Percentiles rank a stretch among this genome's conserved stretches.
Conservation (phyloP, 2,113 vertebrate genomes). For the Dromiciops gliroides region DNA sequence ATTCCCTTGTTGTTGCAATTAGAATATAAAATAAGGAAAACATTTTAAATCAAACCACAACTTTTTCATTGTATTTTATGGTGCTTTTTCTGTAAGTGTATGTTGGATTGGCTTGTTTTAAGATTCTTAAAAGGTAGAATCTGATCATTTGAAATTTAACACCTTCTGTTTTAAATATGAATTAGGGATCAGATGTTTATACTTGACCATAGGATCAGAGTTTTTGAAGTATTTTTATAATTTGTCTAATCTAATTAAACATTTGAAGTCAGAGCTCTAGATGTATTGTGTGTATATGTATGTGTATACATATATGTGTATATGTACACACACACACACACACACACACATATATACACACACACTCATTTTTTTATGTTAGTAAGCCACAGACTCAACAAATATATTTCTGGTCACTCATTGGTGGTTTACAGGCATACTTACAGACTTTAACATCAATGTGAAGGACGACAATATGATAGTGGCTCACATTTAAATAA, state of each 20-base stretch:
- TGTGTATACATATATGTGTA: background rate
- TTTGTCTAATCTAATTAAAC: background rate
- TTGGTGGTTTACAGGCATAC: too few relatives aligned
- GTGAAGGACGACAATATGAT: too few relatives aligned
- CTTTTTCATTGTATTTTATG: conserved; percentile 11
- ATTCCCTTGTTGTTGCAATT: conserved; percentile 1
- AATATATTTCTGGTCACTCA: too few relatives aligned
- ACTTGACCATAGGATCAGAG: background rate
- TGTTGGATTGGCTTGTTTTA: conserved; percentile 28
- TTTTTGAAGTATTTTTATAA: background rate
- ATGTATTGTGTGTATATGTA: background rate
- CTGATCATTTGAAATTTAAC: conserved; percentile 48
- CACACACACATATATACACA: too few relatives aligned
- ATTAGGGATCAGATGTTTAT: background rate
- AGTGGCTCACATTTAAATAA: too few relatives aligned
- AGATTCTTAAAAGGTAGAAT: conserved; percentile 28
- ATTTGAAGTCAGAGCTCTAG: background rate
- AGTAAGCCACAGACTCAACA: too few relatives aligned
- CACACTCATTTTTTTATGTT: too few relatives aligned
- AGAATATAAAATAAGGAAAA: background rate
- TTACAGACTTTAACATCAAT: too few relatives aligned
- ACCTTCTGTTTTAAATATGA: conserved; percentile 24
- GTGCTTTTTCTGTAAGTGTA: conserved; percentile 44
- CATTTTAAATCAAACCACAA: conserved; percentile 35
- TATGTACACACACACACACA: too few relatives aligned